Evolutionary conservation across 2,113 vertebrate species (phyloP).

Genomic region (Rattus rattus): DNA sequence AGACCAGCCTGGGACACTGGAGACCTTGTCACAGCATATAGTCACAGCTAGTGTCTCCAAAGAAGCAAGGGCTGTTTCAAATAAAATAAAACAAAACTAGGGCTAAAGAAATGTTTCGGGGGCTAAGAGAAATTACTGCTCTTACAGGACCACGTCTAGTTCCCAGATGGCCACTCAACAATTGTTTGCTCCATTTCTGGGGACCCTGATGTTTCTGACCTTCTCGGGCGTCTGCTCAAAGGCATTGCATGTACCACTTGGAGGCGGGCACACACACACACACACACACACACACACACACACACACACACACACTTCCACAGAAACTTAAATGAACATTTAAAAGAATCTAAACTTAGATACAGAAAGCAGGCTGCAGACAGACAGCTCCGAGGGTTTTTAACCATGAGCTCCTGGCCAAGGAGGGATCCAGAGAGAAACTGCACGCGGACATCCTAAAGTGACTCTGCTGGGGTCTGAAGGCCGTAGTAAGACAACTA

Average conservation of each 20-base stretch:
- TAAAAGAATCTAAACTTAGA: background rate
- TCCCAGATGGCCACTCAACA: background rate
- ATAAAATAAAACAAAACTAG: background rate
- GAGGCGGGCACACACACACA: no score
- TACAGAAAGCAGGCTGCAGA: background rate
- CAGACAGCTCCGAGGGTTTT: background rate
- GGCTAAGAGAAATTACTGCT: background rate
- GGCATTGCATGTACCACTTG: no score
- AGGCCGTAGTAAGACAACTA: background rate
- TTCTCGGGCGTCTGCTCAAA: background rate
- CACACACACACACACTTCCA: background rate
- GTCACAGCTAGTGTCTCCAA: background rate
- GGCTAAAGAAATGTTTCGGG: background rate
- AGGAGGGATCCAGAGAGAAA: background rate
- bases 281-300: no score
- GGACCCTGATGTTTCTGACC: background rate
- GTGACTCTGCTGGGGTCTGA: background rate
- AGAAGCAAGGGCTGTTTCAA: background rate
- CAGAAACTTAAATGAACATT: background rate
- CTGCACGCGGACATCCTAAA: background rate
- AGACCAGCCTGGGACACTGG: background rate
- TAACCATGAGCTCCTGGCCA: background rate
- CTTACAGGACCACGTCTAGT: background rate
- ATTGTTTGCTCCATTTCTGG: background rate
- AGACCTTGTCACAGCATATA: background rate